These are phyloP conservation scores for Ischnura elegans DNA, from an alignment of 2,888 invertebrate genomes.

Conservation along the genomic window DNA sequence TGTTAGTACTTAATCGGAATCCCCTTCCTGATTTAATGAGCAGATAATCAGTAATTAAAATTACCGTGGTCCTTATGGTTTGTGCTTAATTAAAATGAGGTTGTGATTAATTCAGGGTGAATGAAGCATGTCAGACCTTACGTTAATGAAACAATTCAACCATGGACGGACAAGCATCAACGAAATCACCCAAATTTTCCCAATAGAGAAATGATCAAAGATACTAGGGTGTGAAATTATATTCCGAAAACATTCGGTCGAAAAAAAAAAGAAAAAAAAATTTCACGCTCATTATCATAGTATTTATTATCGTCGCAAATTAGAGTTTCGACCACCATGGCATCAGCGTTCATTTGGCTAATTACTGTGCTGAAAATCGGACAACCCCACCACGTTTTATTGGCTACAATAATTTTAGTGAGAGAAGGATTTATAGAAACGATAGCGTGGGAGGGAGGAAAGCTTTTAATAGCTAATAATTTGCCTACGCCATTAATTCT, in stretches of 20 bases:
- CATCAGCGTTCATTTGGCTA: not conserved
- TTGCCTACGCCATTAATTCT: not conserved
- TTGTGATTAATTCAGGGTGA: too few relatives aligned
- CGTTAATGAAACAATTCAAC: too few relatives aligned
- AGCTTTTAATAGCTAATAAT: conserved; percentile 17
- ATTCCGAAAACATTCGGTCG: not conserved
- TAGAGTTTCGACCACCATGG: not conserved
- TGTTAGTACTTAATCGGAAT: too few relatives aligned
- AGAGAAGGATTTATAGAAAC: conserved; percentile 1
- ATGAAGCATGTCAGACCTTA: too few relatives aligned
- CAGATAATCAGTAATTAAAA: too few relatives aligned
- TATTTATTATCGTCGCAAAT: not conserved
- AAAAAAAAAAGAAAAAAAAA: not conserved
- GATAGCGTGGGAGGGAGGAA: not conserved
- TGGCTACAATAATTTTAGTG: not conserved
- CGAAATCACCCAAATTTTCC: not conserved
- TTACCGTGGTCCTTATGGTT: too few relatives aligned
- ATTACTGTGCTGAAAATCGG: not conserved
- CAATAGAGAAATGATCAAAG: not conserved
- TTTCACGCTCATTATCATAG: not conserved
- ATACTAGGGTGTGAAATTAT: too few relatives aligned
- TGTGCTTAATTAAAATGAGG: too few relatives aligned
- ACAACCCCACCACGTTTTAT: not conserved
- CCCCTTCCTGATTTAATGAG: too few relatives aligned
- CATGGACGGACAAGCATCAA: too few relatives aligned